phyloP scores from a whole-genome alignment of 2,888 invertebrate genomes.

The Junonia oenone region DNA sequence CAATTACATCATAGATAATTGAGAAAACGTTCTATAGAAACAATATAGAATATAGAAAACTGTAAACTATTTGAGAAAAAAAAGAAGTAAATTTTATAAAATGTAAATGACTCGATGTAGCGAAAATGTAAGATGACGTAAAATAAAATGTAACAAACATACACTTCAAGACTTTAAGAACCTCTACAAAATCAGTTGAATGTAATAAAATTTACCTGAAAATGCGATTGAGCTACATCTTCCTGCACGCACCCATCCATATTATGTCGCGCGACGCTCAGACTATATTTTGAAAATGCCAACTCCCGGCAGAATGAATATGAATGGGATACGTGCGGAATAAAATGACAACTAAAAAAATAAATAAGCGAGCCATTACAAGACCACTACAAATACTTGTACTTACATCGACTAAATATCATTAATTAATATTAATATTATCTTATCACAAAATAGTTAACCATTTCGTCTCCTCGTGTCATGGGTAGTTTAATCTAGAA shows the following conservation, averaged over 20 bases:
- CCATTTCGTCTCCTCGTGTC: constrained; percentile 42
- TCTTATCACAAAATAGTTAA: constrained; percentile 39
- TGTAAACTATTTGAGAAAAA: background rate
- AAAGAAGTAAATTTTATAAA: background rate
- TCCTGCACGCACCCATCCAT: constrained; percentile 77
- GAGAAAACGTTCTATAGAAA: too few relatives aligned
- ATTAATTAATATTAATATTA: constrained; percentile 32
- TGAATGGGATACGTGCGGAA: constrained; percentile 81
- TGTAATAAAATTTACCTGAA: constrained; percentile 54
- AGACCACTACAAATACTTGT: constrained; percentile 67
- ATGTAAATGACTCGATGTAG: background rate
- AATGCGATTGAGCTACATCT: constrained; percentile 56
- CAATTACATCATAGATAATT: too few relatives aligned
- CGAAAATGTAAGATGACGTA: too few relatives aligned
- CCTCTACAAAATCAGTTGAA: constrained; percentile 4
- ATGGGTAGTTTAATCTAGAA: constrained; percentile 47
- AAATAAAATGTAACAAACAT: too few relatives aligned
- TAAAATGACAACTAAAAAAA: constrained; percentile 77
- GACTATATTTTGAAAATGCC: constrained; percentile 60
- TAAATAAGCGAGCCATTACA: constrained; percentile 70
- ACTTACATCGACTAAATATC: constrained; percentile 55
- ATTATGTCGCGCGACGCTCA: constrained; percentile 56
- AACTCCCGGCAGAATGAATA: constrained; percentile 78
- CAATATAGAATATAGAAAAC: background rate
- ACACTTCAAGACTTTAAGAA: too few relatives aligned